A percentile compares a stretch with the other conserved stretches of the same genome.
Evolutionary conservation across 1,140 invertebrate genomes (phyloP).

Genomic region (Leptinotarsa lineolata): DNA sequence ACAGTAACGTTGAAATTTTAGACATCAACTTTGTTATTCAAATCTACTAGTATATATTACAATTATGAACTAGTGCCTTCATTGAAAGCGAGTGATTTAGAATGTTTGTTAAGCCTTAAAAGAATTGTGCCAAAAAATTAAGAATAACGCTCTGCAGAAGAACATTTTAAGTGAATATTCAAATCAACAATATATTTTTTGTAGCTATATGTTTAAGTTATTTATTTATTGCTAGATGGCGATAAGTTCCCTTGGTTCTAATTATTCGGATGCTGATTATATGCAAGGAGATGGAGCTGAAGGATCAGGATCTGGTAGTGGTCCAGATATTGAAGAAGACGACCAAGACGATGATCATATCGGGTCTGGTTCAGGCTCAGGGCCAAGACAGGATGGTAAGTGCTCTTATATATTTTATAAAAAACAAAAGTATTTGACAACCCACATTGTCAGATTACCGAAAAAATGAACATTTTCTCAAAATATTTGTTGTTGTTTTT

Average conservation of each 20-base stretch:
- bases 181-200: no score
- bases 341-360: constrained; percentile 41
- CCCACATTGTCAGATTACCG: no score
- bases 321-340: constrained; percentile 46
- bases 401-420: background rate
- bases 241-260: constrained; percentile 48
- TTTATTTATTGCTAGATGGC: constrained; percentile 46
- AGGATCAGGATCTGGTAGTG: constrained; percentile 53
- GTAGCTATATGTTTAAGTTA: background rate
- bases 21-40: no score
- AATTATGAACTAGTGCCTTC: background rate
- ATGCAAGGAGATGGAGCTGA: constrained; percentile 53
- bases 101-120: no score
- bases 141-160: no score
- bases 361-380: constrained; percentile 52
- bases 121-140: no score
- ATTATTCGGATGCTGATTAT: constrained; percentile 43
- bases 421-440: no score
- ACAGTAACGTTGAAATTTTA: no score
- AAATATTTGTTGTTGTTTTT: no score
- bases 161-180: no score
- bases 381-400: constrained; percentile 39
- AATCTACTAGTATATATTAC: background rate
- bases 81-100: no score
- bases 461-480: no score